Conservation (phyloP, 2,888 invertebrate genomes). For the Pollenia angustigena region DNA sequence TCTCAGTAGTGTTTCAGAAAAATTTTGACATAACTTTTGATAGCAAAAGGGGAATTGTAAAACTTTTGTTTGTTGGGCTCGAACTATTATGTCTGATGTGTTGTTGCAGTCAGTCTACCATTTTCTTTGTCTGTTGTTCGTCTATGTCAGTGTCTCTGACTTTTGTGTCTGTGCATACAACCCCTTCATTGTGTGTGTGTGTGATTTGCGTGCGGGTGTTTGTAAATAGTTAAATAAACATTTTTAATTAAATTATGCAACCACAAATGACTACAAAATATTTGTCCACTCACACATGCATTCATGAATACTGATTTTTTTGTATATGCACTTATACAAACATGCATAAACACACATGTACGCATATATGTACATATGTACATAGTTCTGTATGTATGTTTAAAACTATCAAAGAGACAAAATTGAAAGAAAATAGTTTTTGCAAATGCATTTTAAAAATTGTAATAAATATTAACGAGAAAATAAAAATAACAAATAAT, state of each 20-base stretch:
- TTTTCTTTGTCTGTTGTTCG: slow-evolving; percentile 52
- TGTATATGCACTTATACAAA: neutral
- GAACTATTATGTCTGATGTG: neutral
- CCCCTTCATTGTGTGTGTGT: neutral
- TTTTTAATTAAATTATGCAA: slow-evolving; percentile 81
- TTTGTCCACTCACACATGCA: slow-evolving; percentile 68
- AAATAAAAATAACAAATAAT: slow-evolving; percentile 13
- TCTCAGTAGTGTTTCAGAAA: too few species aligned
- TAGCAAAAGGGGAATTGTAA: too few species aligned
- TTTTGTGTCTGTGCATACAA: neutral
- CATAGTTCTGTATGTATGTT: neutral
- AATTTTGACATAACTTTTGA: too few species aligned
- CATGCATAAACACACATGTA: neutral
- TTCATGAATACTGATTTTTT: slow-evolving; percentile 63
- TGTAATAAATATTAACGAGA: slow-evolving; percentile 27
- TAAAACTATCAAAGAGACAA: slow-evolving; percentile 22
- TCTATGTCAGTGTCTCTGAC: slow-evolving; percentile 36
- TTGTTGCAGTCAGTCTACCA: slow-evolving; percentile 34
- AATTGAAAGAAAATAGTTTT: slow-evolving; percentile 55
- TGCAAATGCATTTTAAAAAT: slow-evolving; percentile 25
- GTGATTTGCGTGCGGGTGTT: slow-evolving; percentile 17
- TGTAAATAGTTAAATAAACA: slow-evolving; percentile 74
- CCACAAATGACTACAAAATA: slow-evolving; percentile 73
- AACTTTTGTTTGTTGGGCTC: neutral
- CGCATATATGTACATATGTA: too few species aligned